These are phyloP conservation scores for Pterois miles DNA, from an alignment of 2,797 vertebrate species.

Conservation along the genomic window DNA sequence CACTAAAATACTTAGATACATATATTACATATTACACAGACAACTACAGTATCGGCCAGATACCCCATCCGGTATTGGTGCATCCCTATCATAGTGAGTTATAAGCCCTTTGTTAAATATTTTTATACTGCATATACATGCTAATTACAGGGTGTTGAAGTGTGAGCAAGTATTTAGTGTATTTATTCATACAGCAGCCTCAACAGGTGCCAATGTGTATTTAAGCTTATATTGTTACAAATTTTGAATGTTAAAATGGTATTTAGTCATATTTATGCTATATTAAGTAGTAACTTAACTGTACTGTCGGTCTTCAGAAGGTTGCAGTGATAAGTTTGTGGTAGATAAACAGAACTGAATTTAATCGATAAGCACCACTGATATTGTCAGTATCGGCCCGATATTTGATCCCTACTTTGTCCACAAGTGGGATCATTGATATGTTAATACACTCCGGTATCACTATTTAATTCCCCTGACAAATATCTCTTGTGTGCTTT, in stretches of 20 bases:
- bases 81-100: not conserved
- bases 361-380: not conserved
- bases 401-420: not conserved
- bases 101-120: not conserved
- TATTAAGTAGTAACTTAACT: not conserved
- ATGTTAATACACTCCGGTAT: constrained; percentile 53
- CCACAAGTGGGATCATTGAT: constrained; percentile 40
- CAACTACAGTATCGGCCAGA: no score
- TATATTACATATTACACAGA: no score
- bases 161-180: not conserved
- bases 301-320: not conserved
- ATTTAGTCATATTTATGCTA: not conserved
- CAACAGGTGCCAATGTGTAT: not conserved
- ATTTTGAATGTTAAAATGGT: not conserved
- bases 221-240: not conserved
- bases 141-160: not conserved
- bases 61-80: no score
- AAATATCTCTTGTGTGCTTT: constrained; percentile 57
- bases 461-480: constrained; percentile 63
- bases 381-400: no score
- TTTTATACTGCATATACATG: not conserved
- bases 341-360: not conserved
- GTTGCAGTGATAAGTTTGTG: not conserved
- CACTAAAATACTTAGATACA: no score
- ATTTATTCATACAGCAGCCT: not conserved